Base-by-base conservation (phyloP, 2,888 invertebrate genomes). In the Phasia obesa region DNA sequence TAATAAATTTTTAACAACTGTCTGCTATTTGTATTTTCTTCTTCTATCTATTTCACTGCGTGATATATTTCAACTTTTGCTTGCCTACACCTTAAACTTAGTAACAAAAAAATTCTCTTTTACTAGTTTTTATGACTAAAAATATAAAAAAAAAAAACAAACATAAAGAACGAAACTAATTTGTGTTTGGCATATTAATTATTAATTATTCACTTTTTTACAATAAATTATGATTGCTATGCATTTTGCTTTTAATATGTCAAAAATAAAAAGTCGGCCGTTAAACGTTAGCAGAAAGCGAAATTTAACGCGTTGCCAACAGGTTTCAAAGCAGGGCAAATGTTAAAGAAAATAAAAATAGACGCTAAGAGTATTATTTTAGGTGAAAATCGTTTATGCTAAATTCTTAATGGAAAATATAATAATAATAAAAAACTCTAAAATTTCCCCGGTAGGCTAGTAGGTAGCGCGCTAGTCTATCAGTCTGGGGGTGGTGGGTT, bases 141-240 rank as follows among this genome's bases (percentile, higher is more conserved):
- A 35, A 35, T 35, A 7, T 27, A 35, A 35, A 35, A 35, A 42
- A 51, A 25, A 21, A 42, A 31, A 59, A 59, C 27, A 35, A 49
- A 49, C 13, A 17, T 27, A 49, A 67, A 75, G 64, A 75, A 75
- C 75, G 15, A n/a, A 75, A 51, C 42, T 38, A 67, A 49, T 42
- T 55, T 67, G 75, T 67, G 75, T 51, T 67, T 67, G 35, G 65
- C 49, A 76, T 76, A 67, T 59, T 59, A 67, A 76, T 76, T 76
- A 75, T 47, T 64, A 35, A 75, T 49, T 49, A 42, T 76, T 19
- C 59, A 51, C n/a, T 65, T 65, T 49, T 11, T n/a, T 59, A 49
- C 11, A 47, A n/a, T 59, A 59, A 67, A 67, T 49, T 67, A 67
- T 59, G 59, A 59, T 49, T 19, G 57, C 55, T 47, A 47, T 65